A percentile compares a stretch with the other conserved stretches of the same genome.
Conservation (phyloP, 92 coral and sea anemone genomes). For the Actinostola sp. region DNA sequence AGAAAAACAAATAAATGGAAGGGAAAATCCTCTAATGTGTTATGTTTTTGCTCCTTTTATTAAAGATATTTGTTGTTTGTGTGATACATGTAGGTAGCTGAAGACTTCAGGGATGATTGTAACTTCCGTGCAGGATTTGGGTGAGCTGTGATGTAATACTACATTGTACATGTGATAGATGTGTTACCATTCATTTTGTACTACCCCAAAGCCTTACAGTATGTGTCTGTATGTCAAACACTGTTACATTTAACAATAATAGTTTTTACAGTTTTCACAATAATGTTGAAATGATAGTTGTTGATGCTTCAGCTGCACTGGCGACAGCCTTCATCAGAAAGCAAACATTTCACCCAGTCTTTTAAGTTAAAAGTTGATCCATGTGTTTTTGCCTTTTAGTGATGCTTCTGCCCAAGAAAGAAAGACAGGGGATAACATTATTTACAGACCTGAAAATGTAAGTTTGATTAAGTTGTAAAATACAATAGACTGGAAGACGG, state of each 20-base stretch:
- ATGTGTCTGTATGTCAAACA: too few species aligned
- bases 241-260: too few species aligned
- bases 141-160: slow-evolving; percentile 43
- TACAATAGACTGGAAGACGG: too few species aligned
- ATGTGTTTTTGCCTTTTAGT: slow-evolving; percentile 35
- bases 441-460: slow-evolving; percentile 77
- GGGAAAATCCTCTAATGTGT: background rate
- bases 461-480: background rate
- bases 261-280: too few species aligned
- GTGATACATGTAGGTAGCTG: slow-evolving; percentile 67
- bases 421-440: slow-evolving; percentile 83
- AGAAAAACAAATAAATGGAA: too few species aligned
- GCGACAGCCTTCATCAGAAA: too few species aligned
- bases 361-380: background rate
- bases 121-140: slow-evolving; percentile 94
- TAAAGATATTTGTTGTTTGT: background rate
- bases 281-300: too few species aligned
- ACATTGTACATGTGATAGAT: background rate
- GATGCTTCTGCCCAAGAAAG: slow-evolving; percentile 92
- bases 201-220: too few species aligned
- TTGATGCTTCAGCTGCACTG: too few species aligned
- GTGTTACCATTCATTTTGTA: too few species aligned
- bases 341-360: too few species aligned
- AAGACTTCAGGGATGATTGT: slow-evolving; percentile 93
- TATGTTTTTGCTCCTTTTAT: background rate